phyloP scores from a whole-genome alignment of 2,113 vertebrate genomes.

The Callocephalon fimbriatum region DNA sequence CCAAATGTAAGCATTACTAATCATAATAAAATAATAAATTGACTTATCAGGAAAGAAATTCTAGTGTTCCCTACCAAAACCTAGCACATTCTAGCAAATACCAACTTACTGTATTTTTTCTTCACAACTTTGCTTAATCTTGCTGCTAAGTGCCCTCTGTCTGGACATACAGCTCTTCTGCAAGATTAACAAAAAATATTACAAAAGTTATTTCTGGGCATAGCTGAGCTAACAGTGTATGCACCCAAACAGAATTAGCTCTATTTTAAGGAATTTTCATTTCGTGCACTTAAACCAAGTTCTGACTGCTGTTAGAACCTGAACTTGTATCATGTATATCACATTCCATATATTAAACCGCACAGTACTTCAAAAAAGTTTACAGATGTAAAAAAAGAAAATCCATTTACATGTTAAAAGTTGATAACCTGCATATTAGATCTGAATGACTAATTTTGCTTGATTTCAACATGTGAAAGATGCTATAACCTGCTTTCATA shows the following conservation, averaged over 20 bases:
- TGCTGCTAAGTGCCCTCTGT: constrained; percentile 35
- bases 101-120: constrained; percentile 74
- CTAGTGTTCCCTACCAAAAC: background rate
- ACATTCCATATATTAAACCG: background rate
- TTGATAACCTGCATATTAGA: background rate
- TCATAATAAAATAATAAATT: background rate
- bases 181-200: constrained; percentile 43
- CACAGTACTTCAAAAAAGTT: background rate
- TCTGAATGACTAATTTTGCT: background rate
- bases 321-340: background rate
- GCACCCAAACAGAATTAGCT: background rate
- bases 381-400: background rate
- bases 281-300: background rate
- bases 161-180: constrained; percentile 52
- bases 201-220: background rate
- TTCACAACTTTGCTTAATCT: constrained; percentile 65
- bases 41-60: background rate
- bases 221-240: background rate
- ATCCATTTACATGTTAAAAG: background rate
- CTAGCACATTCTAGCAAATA: background rate
- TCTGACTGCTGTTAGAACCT: background rate
- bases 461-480: background rate
- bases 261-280: background rate
- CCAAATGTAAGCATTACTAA: background rate
- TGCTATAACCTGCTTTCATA: background rate